Evolutionary conservation across 2,888 invertebrate species (phyloP).

Genomic region (Julus scanicus): DNA sequence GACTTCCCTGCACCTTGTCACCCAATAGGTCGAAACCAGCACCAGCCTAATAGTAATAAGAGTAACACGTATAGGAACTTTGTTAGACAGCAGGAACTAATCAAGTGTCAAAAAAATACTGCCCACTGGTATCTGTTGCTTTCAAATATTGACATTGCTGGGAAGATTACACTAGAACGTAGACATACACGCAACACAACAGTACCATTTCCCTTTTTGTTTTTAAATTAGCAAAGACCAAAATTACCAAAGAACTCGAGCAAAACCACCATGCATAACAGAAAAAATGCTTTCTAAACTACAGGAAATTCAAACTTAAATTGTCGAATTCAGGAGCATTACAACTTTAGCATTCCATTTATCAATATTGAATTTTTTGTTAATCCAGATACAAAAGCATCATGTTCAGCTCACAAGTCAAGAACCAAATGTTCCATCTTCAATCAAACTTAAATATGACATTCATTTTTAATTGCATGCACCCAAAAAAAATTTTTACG

Average conservation of each 20-base stretch:
- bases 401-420: too few relatives aligned
- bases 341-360: too few relatives aligned
- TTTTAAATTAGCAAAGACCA: not conserved
- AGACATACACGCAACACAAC: not conserved
- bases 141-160: conserved; percentile 16
- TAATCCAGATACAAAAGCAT: too few relatives aligned
- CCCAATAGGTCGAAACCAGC: conserved; percentile 53
- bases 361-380: too few relatives aligned
- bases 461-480: too few relatives aligned
- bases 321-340: too few relatives aligned
- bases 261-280: too few relatives aligned
- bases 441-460: too few relatives aligned
- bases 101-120: conserved; percentile 46
- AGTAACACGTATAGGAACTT: conserved; percentile 35
- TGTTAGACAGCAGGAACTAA: conserved; percentile 48
- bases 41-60: conserved; percentile 54
- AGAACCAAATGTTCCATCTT: too few relatives aligned
- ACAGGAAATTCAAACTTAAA: too few relatives aligned
- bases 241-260: not conserved
- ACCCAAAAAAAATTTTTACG: too few relatives aligned
- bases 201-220: not conserved
- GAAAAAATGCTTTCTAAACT: too few relatives aligned
- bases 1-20: conserved; percentile 54
- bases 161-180: not conserved
- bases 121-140: conserved; percentile 10